These are phyloP conservation scores for Drosophila ogumai DNA, from an alignment of 1,140 invertebrate species.

Conservation along the genomic window DNA sequence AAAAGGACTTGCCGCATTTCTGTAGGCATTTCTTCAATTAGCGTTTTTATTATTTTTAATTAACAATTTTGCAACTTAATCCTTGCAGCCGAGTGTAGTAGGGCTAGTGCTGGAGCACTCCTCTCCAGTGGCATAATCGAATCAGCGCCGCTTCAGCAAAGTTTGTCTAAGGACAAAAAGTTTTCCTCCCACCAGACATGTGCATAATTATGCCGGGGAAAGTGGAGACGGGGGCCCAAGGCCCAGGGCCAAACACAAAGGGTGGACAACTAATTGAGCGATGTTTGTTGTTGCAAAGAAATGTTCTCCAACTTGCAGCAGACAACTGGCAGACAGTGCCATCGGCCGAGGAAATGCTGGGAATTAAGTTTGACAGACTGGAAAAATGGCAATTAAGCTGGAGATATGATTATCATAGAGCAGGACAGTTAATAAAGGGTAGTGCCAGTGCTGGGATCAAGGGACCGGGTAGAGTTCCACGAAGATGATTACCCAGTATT, in stretches of 20 bases:
- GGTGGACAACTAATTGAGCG: slow-evolving; percentile 60
- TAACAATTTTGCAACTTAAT: slow-evolving; percentile 82
- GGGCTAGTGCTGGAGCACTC: slow-evolving; percentile 40
- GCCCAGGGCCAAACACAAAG: slow-evolving; percentile 41
- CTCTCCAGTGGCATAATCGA: slow-evolving; percentile 63
- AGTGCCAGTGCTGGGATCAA: slow-evolving; percentile 19
- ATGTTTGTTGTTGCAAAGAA: slow-evolving; percentile 57
- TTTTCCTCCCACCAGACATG: slow-evolving; percentile 65
- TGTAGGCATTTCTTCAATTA: slow-evolving; percentile 79
- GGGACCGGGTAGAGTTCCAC: slow-evolving; percentile 18
- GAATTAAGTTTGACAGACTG: slow-evolving; percentile 73
- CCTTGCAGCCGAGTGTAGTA: slow-evolving; percentile 44
- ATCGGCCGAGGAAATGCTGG: slow-evolving; percentile 49
- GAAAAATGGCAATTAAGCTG: slow-evolving; percentile 66
- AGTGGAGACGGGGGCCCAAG: not conserved
- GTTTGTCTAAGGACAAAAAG: slow-evolving; percentile 71
- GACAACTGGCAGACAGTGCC: slow-evolving; percentile 67
- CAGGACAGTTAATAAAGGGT: slow-evolving; percentile 45
- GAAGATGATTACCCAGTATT: slow-evolving; percentile 35
- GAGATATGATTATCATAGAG: slow-evolving; percentile 52
- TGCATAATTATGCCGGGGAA: slow-evolving; percentile 71
- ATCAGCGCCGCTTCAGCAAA: slow-evolving; percentile 66
- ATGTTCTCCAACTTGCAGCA: slow-evolving; percentile 51
- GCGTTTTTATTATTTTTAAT: slow-evolving; percentile 83
- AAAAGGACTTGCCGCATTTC: slow-evolving; percentile 27